phyloP scores from a whole-genome alignment of 2,113 vertebrate genomes.

The Cyanoderma ruficeps region DNA sequence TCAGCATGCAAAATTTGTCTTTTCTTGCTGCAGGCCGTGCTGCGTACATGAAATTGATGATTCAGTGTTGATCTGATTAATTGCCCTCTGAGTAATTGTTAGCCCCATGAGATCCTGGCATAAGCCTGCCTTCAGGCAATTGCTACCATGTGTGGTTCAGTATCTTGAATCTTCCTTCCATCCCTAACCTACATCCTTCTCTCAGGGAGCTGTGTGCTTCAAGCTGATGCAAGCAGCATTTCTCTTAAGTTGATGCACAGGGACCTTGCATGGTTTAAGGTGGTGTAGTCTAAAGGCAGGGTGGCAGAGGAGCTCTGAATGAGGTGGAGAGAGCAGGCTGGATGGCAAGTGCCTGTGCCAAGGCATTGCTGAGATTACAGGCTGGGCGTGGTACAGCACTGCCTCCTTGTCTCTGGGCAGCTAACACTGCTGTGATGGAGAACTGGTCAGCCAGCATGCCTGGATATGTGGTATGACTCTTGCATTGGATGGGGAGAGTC shows the following conservation, averaged over 20 bases:
- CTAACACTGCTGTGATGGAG: background rate
- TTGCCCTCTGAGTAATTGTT: background rate
- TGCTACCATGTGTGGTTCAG: background rate
- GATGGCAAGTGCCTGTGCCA: background rate
- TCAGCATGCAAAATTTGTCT: background rate
- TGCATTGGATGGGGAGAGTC: background rate
- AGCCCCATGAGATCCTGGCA: background rate
- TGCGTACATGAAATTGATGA: background rate
- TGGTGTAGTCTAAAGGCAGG: background rate
- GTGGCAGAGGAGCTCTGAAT: background rate
- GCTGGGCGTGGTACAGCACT: background rate
- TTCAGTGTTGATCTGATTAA: background rate
- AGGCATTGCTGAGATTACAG: background rate
- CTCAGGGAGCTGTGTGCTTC: background rate
- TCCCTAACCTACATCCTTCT: background rate
- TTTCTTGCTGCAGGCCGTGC: background rate
- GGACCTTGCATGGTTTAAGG: background rate
- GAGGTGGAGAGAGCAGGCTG: background rate
- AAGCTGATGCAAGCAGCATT: background rate
- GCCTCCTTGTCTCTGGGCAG: background rate
- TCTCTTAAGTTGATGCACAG: background rate
- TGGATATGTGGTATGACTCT: background rate
- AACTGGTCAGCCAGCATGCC: background rate
- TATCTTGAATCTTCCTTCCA: background rate
- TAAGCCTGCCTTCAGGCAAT: background rate